Conservation (phyloP, 1,140 invertebrate genomes). For the Dolichoris vasculosae region DNA sequence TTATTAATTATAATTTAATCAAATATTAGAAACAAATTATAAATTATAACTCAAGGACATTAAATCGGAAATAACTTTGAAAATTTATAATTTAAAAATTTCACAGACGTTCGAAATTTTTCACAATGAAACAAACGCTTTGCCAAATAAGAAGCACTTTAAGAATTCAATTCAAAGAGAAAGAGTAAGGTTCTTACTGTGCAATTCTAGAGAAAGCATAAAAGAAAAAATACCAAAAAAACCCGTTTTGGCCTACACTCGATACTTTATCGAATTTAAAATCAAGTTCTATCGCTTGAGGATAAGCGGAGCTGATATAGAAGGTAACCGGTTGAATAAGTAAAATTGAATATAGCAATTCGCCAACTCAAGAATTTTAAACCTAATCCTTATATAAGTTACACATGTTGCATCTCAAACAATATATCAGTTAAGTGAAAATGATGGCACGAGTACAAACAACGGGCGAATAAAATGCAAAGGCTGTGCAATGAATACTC, state of each 20-base stretch:
- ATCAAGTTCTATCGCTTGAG: slow-evolving; percentile 29
- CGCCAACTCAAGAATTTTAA: neutral
- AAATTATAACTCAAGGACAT: neutral
- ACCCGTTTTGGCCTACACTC: slow-evolving; percentile 31
- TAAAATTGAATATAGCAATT: neutral
- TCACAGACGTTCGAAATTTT: neutral
- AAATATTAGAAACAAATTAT: too few species aligned
- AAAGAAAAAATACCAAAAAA: neutral
- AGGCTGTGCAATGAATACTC: neutral
- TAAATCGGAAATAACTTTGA: too few species aligned
- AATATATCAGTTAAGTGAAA: slow-evolving; percentile 14
- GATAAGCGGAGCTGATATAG: slow-evolving; percentile 7
- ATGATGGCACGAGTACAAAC: neutral
- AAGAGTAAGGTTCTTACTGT: neutral
- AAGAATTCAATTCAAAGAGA: neutral
- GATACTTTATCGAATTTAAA: neutral
- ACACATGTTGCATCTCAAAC: neutral
- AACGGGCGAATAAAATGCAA: neutral
- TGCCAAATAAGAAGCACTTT: slow-evolving; percentile 18
- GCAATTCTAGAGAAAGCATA: neutral
- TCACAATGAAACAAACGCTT: neutral
- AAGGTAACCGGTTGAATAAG: neutral
- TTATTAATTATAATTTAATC: neutral
- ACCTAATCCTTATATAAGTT: neutral
- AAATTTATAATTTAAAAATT: too few species aligned